phyloP scores from a whole-genome alignment of 35 echinoderm and acorn worm species.

The Patiria miniata region DNA sequence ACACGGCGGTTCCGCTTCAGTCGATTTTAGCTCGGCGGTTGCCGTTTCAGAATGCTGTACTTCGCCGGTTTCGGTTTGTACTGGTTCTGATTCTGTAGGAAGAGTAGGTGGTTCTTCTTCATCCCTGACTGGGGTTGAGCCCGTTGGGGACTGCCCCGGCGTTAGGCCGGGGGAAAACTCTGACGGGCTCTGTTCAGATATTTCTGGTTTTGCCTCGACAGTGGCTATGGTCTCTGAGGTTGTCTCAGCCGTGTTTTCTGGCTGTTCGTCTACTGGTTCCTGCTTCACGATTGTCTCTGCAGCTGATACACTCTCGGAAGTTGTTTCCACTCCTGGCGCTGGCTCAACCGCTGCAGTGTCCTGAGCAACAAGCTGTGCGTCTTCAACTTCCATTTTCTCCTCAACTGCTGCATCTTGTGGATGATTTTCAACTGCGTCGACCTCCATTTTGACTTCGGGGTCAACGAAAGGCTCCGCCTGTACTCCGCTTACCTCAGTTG shows the following conservation, averaged over 20 bases:
- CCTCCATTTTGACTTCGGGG: conserved; percentile 15
- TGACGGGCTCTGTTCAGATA: neutral
- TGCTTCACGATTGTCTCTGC: neutral
- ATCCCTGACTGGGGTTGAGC: neutral
- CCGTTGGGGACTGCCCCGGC: neutral
- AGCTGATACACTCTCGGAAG: neutral
- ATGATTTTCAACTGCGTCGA: neutral
- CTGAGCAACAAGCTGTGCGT: neutral
- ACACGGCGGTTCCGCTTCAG: too few relatives aligned
- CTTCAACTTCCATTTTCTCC: neutral
- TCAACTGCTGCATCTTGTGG: neutral
- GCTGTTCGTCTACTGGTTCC: neutral
- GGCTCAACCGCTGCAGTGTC: neutral
- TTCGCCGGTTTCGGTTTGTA: neutral
- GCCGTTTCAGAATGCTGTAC: neutral
- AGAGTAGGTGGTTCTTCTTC: neutral
- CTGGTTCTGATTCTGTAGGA: neutral
- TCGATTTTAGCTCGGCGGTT: too few relatives aligned
- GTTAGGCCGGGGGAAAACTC: neutral
- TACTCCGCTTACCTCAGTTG: neutral
- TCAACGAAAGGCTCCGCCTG: neutral
- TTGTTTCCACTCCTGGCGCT: neutral
- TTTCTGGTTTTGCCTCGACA: too few relatives aligned
- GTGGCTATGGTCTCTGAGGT: too few relatives aligned
- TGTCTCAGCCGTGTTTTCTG: neutral